Evolutionary conservation across 2,113 vertebrate species (phyloP).

Genomic region (Vulpes vulpes): DNA sequence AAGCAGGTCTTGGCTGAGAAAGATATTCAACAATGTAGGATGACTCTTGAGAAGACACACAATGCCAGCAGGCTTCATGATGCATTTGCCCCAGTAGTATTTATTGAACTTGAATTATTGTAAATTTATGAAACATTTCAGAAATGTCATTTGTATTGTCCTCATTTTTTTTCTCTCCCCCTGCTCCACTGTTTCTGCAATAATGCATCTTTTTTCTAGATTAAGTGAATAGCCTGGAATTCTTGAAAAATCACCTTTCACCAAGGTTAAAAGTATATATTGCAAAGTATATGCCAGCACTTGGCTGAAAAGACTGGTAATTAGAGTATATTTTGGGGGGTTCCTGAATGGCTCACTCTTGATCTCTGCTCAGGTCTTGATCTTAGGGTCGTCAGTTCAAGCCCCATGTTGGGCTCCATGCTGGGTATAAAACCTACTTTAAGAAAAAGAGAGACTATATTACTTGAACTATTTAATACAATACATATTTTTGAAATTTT

Average conservation of each 20-base stretch:
- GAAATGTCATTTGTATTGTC: not conserved
- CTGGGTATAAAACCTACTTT: not conserved
- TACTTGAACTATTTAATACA: constrained; percentile 37
- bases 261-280: constrained; percentile 5
- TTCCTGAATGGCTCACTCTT: not conserved
- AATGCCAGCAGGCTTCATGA: not conserved
- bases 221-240: not conserved
- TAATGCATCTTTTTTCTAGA: constrained; percentile 22
- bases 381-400: not conserved
- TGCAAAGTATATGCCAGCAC: not conserved
- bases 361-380: not conserved
- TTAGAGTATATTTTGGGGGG: constrained; percentile 5
- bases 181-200: not conserved
- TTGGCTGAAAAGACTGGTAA: not conserved
- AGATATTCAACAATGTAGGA: not conserved
- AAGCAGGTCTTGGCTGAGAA: not conserved
- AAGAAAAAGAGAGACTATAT: not conserved
- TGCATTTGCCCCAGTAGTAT: not conserved
- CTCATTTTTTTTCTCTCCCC: not conserved
- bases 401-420: not conserved
- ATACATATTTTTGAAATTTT: not conserved
- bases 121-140: not conserved
- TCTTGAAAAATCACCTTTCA: constrained; percentile 11
- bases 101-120: not conserved
- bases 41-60: not conserved